A percentile compares a stretch with the other conserved stretches of the same genome.
These are phyloP conservation scores for Tachyglossus aculeatus DNA, from an alignment of 2,797 vertebrate genomes.

Conservation along the genomic window DNA sequence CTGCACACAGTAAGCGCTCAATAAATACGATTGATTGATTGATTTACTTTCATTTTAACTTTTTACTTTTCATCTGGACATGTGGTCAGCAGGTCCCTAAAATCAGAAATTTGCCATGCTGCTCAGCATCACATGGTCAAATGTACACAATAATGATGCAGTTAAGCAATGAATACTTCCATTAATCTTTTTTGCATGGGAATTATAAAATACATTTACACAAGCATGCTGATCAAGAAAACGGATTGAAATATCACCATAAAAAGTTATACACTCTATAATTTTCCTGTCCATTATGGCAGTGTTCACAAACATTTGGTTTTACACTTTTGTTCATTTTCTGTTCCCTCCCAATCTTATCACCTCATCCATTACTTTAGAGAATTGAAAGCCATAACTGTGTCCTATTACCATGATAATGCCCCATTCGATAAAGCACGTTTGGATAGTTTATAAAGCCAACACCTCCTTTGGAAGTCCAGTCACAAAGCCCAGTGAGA, in stretches of 20 bases:
- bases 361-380: constrained; percentile 34
- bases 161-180: constrained; percentile 34
- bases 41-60: not conserved
- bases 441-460: not conserved
- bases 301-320: constrained; percentile 17
- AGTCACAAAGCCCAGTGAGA: too few species aligned
- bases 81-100: constrained; percentile 36
- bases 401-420: constrained; percentile 24
- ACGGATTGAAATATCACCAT: constrained; percentile 19
- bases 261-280: constrained; percentile 55
- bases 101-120: constrained; percentile 34
- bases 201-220: constrained; percentile 41
- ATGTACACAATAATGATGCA: constrained; percentile 43
- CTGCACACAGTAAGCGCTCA: too few species aligned
- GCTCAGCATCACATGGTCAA: constrained; percentile 42
- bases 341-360: constrained; percentile 24
- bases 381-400: constrained; percentile 43
- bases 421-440: constrained; percentile 6
- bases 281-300: constrained; percentile 15
- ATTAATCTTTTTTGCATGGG: constrained; percentile 31
- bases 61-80: constrained; percentile 39
- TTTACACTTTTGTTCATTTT: constrained; percentile 27
- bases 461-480: not conserved
- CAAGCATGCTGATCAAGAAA: constrained; percentile 21
- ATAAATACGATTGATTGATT: too few species aligned